Base-by-base conservation (phyloP, 2,888 invertebrate genomes). In the Halocaridina rubra region DNA sequence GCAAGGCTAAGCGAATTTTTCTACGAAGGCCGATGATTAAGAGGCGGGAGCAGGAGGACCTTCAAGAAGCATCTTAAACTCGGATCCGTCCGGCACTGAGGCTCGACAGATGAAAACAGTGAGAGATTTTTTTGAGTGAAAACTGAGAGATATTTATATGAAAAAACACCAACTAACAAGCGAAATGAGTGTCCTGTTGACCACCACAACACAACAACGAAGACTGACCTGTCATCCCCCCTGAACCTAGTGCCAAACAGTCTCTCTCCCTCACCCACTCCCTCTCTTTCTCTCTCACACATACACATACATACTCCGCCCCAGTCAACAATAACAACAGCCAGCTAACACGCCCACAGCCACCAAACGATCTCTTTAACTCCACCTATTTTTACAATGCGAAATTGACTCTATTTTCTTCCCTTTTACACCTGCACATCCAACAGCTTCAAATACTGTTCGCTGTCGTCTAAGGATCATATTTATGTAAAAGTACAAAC, bases 351-450 rank as follows among this genome's bases (percentile, higher is more conserved):
- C 75, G 71, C 53, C 61, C 81, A 81, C 59, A 72, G 64, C 74
- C 53, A 75, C 74, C 80, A 80, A 80, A 81, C 81, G 32, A 24
- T 64, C 64, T 19, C 19, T 30, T n/a, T 32, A 27, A 78, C 78
- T 32, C 78, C 64, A 46, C 64, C 78, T 46, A 78, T 67, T 24
- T 22, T 22, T 24, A 22, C 33, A 53, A 53, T 53, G 53, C 53
- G n/a, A 53, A 16, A 53, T n/a, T 53, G 53, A 53, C 53, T n/a
- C 53, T 53, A 16, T n/a, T n/a, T n/a, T n/a, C n/a, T n/a, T 19
- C 10, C 53, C 53, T 53, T 53, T 53, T 53, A 53, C 53, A 53
- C 53, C 53, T 53, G 53, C 53, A 53, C n/a, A n/a, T n/a, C n/a
- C n/a, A n/a, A n/a, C n/a, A n/a, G n/a, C n/a, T n/a, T n/a, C n/a